Conservation (phyloP, 2,888 invertebrate species). For the Sphecodes monilicornis region DNA sequence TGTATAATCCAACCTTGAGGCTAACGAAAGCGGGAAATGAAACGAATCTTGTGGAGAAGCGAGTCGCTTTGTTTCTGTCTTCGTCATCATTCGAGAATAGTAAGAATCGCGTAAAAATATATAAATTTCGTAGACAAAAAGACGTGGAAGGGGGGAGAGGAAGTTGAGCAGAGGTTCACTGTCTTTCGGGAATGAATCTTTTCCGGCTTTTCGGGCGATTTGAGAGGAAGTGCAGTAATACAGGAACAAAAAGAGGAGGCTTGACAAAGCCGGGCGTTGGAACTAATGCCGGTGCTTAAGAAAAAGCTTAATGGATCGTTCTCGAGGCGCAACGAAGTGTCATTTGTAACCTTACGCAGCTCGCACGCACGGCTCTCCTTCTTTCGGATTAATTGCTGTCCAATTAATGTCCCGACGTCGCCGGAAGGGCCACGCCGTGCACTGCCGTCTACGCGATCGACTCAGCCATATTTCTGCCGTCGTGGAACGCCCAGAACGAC, state of each 20-base stretch:
- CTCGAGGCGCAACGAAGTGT: slow-evolving; percentile 72
- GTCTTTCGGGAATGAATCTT: slow-evolving; percentile 54
- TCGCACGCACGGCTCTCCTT: slow-evolving; percentile 45
- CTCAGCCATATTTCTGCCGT: slow-evolving; percentile 43
- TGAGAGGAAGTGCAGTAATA: slow-evolving; percentile 66
- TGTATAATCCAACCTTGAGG: too few relatives aligned
- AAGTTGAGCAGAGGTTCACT: slow-evolving; percentile 46
- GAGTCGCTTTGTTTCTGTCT: slow-evolving; percentile 30
- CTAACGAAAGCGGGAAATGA: slow-evolving; percentile 45
- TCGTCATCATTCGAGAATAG: background rate
- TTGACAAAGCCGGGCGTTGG: slow-evolving; percentile 66
- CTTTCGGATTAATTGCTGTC: slow-evolving; percentile 78
- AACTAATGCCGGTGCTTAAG: slow-evolving; percentile 70
- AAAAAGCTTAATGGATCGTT: slow-evolving; percentile 75
- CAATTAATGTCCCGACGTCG: slow-evolving; percentile 77
- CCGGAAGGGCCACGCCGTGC: slow-evolving; percentile 52
- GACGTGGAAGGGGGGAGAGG: background rate
- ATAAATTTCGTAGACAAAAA: slow-evolving; percentile 26
- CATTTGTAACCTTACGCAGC: slow-evolving; percentile 76
- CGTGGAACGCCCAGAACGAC: slow-evolving; percentile 14
- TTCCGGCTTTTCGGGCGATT: slow-evolving; percentile 65
- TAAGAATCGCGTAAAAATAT: slow-evolving; percentile 26
- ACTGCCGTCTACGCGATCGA: slow-evolving; percentile 52
- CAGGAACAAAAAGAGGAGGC: slow-evolving; percentile 56
- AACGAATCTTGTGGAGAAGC: slow-evolving; percentile 28